Conservation (phyloP, 2,797 vertebrate species). For the Adelosebastes latens region DNA sequence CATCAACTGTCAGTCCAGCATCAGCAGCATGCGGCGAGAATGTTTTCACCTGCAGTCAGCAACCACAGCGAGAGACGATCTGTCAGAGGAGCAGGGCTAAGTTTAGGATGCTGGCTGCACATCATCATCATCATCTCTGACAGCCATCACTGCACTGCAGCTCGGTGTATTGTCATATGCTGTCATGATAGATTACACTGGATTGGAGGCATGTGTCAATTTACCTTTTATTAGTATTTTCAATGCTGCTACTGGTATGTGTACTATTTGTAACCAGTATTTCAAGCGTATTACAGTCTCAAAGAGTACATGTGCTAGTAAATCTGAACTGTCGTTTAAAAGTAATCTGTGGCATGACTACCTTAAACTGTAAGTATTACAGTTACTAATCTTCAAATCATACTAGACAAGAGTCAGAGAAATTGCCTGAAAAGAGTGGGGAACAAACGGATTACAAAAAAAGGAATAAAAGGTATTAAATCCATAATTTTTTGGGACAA, state of each 20-base stretch:
- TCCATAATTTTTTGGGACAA: too few relatives aligned
- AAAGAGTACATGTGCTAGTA: not conserved
- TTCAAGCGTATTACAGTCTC: not conserved
- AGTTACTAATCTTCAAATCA: not conserved
- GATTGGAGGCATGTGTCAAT: not conserved
- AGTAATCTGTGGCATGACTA: too few relatives aligned
- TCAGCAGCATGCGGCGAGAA: constrained; percentile 23
- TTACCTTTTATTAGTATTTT: not conserved
- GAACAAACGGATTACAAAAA: not conserved
- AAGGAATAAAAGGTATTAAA: not conserved
- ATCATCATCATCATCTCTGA: constrained; percentile 6
- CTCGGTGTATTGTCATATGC: too few relatives aligned
- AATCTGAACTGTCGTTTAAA: not conserved
- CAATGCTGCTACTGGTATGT: not conserved
- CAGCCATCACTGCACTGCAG: not conserved
- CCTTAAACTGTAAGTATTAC: too few relatives aligned
- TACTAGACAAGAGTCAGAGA: not conserved
- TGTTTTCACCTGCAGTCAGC: constrained; percentile 63
- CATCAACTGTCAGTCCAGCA: constrained; percentile 30
- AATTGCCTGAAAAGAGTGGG: not conserved
- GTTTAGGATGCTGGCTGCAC: constrained; percentile 41
- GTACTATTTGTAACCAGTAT: not conserved
- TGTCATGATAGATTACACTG: not conserved
- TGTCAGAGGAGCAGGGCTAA: constrained; percentile 42
- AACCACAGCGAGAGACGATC: constrained; percentile 50